These are phyloP conservation scores for Adrianichthys oophorus DNA, from an alignment of 2,797 vertebrate species.

Conservation along the genomic window DNA sequence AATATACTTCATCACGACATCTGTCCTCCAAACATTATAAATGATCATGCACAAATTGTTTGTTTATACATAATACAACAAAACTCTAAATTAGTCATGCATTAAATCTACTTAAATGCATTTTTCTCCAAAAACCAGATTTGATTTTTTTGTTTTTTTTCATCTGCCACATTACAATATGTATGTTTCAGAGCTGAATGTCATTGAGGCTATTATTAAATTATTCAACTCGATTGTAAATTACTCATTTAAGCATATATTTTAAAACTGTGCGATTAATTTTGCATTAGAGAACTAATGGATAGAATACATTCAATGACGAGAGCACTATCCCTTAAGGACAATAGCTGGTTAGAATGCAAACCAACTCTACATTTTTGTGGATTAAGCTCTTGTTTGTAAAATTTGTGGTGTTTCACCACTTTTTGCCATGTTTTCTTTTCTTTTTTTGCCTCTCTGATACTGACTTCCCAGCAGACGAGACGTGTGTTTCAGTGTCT, in stretches of 20 bases:
- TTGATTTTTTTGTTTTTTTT: conserved; percentile 1
- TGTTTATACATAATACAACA: neutral
- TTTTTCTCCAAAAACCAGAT: neutral
- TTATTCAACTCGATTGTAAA: conserved; percentile 45
- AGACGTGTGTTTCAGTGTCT: conserved; percentile 52
- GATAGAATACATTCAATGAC: conserved; percentile 31
- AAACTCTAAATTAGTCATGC: neutral
- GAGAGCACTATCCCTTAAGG: conserved; percentile 21
- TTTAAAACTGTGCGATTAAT: conserved; percentile 55
- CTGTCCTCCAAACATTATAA: conserved; percentile 11
- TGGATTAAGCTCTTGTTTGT: conserved; percentile 31
- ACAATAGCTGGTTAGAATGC: conserved; percentile 26
- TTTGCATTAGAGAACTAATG: conserved; percentile 46
- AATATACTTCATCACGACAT: conserved; percentile 10
- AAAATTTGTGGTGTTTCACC: conserved; percentile 56
- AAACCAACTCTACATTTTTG: conserved; percentile 34
- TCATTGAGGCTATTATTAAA: conserved; percentile 25
- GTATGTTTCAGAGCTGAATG: conserved; percentile 18
- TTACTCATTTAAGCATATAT: conserved; percentile 43
- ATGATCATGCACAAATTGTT: neutral
- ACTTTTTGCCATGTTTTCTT: conserved; percentile 52
- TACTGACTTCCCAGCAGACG: conserved; percentile 55
- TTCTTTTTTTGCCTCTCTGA: conserved; percentile 49
- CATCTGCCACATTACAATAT: conserved; percentile 18
- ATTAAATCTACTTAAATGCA: neutral